These are phyloP conservation scores for Resseliella maxima DNA, from an alignment of 2,888 invertebrate species.

Conservation along the genomic window DNA sequence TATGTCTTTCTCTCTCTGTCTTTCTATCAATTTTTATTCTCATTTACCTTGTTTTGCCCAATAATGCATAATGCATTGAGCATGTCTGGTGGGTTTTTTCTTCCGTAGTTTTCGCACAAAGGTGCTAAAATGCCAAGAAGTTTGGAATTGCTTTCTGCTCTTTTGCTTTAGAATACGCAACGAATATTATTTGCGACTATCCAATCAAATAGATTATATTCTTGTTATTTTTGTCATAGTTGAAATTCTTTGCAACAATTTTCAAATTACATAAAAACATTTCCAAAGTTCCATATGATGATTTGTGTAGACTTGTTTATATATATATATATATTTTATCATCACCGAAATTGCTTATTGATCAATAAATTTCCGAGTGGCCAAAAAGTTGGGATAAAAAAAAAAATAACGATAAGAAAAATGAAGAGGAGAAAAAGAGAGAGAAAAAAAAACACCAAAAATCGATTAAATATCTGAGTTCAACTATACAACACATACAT, in stretches of 20 bases:
- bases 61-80: constrained; percentile 46
- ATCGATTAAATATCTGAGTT: constrained; percentile 44
- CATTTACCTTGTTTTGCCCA: too few relatives aligned
- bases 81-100: neutral
- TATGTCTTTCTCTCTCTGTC: neutral
- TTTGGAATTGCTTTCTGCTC: constrained; percentile 24
- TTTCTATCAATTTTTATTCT: neutral
- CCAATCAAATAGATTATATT: neutral
- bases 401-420: neutral
- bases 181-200: neutral
- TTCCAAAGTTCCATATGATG: neutral
- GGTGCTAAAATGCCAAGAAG: constrained; percentile 27
- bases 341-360: constrained; percentile 22
- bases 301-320: constrained; percentile 32
- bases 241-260: neutral
- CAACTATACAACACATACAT: neutral
- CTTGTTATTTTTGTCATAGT: constrained; percentile 38
- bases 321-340: neutral
- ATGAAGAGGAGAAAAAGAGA: neutral
- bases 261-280: neutral
- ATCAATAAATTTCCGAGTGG: constrained; percentile 46
- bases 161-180: neutral
- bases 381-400: constrained; percentile 22
- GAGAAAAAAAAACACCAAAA: constrained; percentile 17
- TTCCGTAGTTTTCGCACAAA: neutral